Evolutionary conservation across 2,888 invertebrate species (phyloP).

Genomic region (Pristionchus fissidentatus): DNA sequence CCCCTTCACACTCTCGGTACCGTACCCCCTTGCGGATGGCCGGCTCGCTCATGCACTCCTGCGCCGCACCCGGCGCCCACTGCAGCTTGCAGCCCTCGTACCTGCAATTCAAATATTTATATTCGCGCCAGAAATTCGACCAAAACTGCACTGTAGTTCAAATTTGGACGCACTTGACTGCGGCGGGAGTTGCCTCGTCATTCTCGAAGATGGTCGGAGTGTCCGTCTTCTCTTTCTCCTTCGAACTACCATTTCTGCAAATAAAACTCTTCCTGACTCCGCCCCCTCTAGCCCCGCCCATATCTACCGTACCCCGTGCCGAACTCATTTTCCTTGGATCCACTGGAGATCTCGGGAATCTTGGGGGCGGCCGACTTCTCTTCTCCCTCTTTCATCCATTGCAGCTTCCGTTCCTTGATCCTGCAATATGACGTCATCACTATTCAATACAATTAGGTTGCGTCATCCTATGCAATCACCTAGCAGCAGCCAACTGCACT

Average conservation of each 20-base stretch:
- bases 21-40: slow-evolving; percentile 9
- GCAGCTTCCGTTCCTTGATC: slow-evolving; percentile 41
- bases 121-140: neutral
- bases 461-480: neutral
- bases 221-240: neutral
- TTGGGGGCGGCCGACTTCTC: neutral
- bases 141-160: neutral
- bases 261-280: too few species aligned
- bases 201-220: slow-evolving; percentile 10
- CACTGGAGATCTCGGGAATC: neutral
- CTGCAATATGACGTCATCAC: neutral
- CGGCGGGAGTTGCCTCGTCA: neutral
- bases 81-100: slow-evolving; percentile 14
- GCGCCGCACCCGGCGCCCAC: neutral
- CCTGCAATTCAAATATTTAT: slow-evolving; percentile 35
- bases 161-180: slow-evolving; percentile 28
- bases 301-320: neutral
- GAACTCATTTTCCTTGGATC: neutral
- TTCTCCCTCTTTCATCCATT: slow-evolving; percentile 1
- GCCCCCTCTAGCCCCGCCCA: neutral
- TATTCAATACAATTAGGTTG: neutral
- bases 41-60: slow-evolving; percentile 1
- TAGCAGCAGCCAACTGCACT: neutral
- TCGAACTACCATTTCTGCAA: too few species aligned
- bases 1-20: neutral